These are phyloP conservation scores for Rhorus exstirpatorius DNA, from an alignment of 2,888 invertebrate genomes.

Conservation along the genomic window DNA sequence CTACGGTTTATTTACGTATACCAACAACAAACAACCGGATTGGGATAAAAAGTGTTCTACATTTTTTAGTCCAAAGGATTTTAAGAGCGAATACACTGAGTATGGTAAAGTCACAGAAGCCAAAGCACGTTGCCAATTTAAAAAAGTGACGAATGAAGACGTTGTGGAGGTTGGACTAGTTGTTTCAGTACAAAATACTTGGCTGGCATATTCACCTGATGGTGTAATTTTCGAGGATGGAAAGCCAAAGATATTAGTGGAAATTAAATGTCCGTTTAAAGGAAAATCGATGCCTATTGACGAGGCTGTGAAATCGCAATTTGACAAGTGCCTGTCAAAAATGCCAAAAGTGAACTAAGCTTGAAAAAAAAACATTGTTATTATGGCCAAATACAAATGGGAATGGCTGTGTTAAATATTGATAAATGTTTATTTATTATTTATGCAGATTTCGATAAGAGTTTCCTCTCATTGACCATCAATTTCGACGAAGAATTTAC, in stretches of 20 bases:
- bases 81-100: constrained; percentile 65
- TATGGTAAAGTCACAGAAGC: constrained; percentile 70
- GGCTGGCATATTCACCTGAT: constrained; percentile 74
- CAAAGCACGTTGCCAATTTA: constrained; percentile 66
- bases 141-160: constrained; percentile 34
- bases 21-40: constrained; percentile 70
- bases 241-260: constrained; percentile 70
- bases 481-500: too few relatives aligned
- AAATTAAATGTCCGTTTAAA: constrained; percentile 75
- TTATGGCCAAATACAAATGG: constrained; percentile 66
- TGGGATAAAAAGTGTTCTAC: constrained; percentile 68
- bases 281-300: constrained; percentile 67
- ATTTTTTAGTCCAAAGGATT: constrained; percentile 61
- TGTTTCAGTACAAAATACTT: constrained; percentile 71
- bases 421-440: constrained; percentile 57
- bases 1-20: constrained; percentile 72
- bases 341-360: constrained; percentile 35
- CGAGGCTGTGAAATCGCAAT: constrained; percentile 53
- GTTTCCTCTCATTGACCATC: constrained; percentile 23
- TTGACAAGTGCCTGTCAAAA: constrained; percentile 57
- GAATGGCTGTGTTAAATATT: constrained; percentile 66
- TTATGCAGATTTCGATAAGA: constrained; percentile 61
- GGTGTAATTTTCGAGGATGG: constrained; percentile 71
- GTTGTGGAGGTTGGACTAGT: constrained; percentile 72
- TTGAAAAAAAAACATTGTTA: constrained; percentile 64